These are phyloP conservation scores for Pantherophis guttatus DNA, from an alignment of 2,113 vertebrate genomes.

Conservation along the genomic window DNA sequence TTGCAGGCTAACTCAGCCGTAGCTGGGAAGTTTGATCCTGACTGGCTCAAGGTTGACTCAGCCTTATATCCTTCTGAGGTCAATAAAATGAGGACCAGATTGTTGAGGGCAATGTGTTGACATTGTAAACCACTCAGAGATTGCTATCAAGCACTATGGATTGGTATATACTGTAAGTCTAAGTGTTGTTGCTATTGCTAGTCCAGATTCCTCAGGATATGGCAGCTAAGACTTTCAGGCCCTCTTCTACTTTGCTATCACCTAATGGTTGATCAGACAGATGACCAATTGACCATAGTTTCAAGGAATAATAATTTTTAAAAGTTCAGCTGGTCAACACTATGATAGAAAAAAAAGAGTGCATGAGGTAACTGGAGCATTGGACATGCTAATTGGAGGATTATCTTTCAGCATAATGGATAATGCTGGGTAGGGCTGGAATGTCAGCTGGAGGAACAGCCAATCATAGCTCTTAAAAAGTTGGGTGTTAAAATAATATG, in stretches of 20 bases:
- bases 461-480: neutral
- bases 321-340: neutral
- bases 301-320: neutral
- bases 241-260: neutral
- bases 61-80: neutral
- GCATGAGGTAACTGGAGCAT: neutral
- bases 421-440: neutral
- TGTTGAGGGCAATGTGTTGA: neutral
- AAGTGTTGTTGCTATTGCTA: neutral
- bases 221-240: neutral
- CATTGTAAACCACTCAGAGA: neutral
- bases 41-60: neutral
- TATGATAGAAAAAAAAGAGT: neutral
- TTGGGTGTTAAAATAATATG: neutral
- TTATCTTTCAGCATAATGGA: neutral
- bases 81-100: neutral
- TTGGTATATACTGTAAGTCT: too few relatives aligned
- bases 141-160: neutral
- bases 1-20: neutral
- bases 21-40: neutral
- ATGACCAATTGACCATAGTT: neutral
- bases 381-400: neutral
- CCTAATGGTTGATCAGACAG: neutral
- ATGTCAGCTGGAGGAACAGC: neutral
- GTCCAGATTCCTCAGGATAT: neutral